Evolutionary conservation across 2,797 vertebrate genomes (phyloP), one percentile per base, ranked within the genome.

Genomic region (Falco naumanni): DNA sequence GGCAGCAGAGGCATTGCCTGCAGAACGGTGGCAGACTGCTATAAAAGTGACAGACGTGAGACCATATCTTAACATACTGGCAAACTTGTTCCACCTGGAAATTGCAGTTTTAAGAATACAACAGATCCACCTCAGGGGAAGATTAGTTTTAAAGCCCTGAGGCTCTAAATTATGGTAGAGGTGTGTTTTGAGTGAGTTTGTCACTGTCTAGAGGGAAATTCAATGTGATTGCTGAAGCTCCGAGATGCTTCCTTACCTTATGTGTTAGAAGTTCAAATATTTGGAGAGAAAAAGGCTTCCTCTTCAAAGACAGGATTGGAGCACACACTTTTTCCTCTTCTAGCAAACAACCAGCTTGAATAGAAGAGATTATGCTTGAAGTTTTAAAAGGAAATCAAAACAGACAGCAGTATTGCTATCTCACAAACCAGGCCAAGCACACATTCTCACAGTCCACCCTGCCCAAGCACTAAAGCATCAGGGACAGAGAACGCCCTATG

Each of bases 41-140:
- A 9, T 22, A 19, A 16, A 66, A 54, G 13, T 10, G 41, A 74
- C 1, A 56, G 31, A 60, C 28, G 4, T 4, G 11, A 37, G 84
- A 64, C 19, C 3, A 0, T 3, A n/a, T 5, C 26, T 34, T 45
- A 63, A 39, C 5, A 16, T 3, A 8, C 1, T 24, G 13, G 12
- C n/a, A 59, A 70, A 29, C 16, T 29, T 17, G n/a, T 3, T 41
- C 45, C 11, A 69, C 18, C 18, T 47, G 39, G 26, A 53, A 77
- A 64, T 18, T 9, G 5, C 11, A 28, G 2, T 12, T 54, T 83
- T 80, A 61, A 78, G 6, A 75, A 76, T 10, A 34, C 7, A 66
- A 53, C 8, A 85, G 83, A 79, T 48, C 15, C 22, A 39, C 33
- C 13, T 66, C 39, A 69, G 16, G 24, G 8, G 19, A n/a, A 39